Evolutionary conservation across 2,797 vertebrate species (phyloP).

Genomic region (Pangasius larnaudii): DNA sequence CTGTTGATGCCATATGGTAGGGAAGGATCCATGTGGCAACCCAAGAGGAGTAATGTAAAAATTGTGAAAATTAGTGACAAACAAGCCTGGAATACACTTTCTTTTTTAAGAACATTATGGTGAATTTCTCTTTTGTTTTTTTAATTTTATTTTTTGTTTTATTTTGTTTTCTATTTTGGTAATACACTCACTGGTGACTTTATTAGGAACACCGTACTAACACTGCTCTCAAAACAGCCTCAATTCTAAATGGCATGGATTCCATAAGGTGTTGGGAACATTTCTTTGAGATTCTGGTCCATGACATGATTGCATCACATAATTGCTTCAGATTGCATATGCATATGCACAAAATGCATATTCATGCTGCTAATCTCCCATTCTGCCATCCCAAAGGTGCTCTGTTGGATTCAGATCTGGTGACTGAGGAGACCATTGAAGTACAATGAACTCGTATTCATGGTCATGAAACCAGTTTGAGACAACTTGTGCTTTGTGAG

Average conservation of each 20-base stretch:
- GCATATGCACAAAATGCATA: too few species aligned
- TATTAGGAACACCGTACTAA: slow-evolving; percentile 4
- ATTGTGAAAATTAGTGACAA: slow-evolving; percentile 36
- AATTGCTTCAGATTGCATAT: background rate
- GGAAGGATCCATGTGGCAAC: slow-evolving; percentile 42
- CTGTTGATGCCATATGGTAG: slow-evolving; percentile 38
- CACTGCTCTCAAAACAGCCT: background rate
- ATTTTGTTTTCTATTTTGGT: too few species aligned
- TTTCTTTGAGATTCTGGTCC: background rate
- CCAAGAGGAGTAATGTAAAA: slow-evolving; percentile 43
- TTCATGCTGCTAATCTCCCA: background rate
- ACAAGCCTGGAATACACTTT: slow-evolving; percentile 8
- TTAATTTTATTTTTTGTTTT: slow-evolving; percentile 8
- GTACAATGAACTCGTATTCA: background rate
- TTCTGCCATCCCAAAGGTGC: background rate
- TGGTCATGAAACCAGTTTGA: background rate
- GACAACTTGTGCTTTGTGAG: background rate
- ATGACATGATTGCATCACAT: background rate
- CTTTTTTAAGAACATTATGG: slow-evolving; percentile 43
- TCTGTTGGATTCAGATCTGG: background rate
- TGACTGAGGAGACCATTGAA: background rate
- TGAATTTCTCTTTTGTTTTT: slow-evolving; percentile 44
- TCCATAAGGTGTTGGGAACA: background rate
- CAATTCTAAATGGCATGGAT: background rate
- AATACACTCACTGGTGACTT: background rate